phyloP scores from a whole-genome alignment of 1,140 invertebrate genomes.

The Chironomus striatipennis region DNA sequence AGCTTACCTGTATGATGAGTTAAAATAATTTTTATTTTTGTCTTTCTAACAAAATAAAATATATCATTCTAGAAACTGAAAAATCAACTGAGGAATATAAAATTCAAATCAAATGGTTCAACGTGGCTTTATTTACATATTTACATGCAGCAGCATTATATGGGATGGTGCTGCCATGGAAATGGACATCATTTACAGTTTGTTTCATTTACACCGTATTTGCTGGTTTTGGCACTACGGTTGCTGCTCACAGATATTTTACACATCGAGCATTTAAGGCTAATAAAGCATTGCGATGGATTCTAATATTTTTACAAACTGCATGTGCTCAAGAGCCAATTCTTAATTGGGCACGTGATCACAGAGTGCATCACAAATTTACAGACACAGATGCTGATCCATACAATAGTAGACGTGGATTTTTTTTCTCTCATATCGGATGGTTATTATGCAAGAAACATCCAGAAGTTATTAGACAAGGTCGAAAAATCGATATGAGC shows the following conservation, averaged over 20 bases:
- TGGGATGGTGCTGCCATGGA: slow-evolving; percentile 39
- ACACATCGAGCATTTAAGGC: slow-evolving; percentile 7
- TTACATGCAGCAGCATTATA: slow-evolving; percentile 60
- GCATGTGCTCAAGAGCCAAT: slow-evolving; percentile 37
- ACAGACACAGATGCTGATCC: slow-evolving; percentile 58
- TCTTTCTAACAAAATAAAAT: too few relatives aligned
- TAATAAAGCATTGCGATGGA: background rate
- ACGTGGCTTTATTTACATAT: slow-evolving; percentile 56
- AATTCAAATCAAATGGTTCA: slow-evolving; percentile 61
- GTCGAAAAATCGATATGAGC: slow-evolving; percentile 51
- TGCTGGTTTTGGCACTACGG: background rate
- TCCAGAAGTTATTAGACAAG: slow-evolving; percentile 49
- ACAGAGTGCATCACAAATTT: slow-evolving; percentile 57
- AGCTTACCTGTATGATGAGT: too few relatives aligned
- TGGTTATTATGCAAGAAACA: slow-evolving; percentile 57
- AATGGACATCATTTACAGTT: slow-evolving; percentile 6
- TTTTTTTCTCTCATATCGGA: slow-evolving; percentile 60
- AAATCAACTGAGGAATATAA: slow-evolving; percentile 25
- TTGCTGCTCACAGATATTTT: background rate
- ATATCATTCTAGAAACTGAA: too few relatives aligned
- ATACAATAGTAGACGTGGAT: slow-evolving; percentile 54
- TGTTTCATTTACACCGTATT: background rate
- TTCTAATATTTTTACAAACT: background rate
- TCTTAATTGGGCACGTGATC: slow-evolving; percentile 51
- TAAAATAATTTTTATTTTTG: too few relatives aligned